These are phyloP conservation scores for Solenopsis fugax DNA, from an alignment of 1,140 invertebrate genomes.

Conservation along the genomic window DNA sequence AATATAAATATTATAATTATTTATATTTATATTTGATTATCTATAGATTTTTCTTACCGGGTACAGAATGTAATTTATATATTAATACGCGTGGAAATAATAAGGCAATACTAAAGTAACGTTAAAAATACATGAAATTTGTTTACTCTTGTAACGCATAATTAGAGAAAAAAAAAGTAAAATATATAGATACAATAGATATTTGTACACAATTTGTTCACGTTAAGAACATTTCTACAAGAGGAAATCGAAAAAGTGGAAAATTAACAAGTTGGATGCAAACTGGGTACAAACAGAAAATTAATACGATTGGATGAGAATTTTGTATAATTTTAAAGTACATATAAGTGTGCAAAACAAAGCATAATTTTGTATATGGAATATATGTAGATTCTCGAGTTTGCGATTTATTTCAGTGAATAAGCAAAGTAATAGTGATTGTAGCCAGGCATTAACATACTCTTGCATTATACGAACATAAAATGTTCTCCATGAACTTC, in stretches of 20 bases:
- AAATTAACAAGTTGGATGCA: constrained; percentile 64
- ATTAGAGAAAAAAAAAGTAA: constrained; percentile 53
- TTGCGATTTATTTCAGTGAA: constrained; percentile 29
- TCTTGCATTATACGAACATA: constrained; percentile 54
- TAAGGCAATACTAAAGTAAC: constrained; percentile 26
- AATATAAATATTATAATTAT: too few species aligned
- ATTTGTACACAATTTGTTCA: constrained; percentile 63
- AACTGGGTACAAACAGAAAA: constrained; percentile 64
- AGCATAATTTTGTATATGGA: constrained; percentile 68
- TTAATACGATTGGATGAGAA: constrained; percentile 57
- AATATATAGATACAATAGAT: constrained; percentile 39
- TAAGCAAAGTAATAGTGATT: constrained; percentile 50
- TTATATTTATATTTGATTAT: too few species aligned
- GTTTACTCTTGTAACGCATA: constrained; percentile 61
- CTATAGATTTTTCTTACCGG: too few species aligned
- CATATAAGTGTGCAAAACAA: constrained; percentile 54
- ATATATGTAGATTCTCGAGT: constrained; percentile 42
- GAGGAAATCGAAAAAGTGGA: neutral
- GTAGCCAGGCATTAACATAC: constrained; percentile 62
- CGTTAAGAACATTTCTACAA: constrained; percentile 34
- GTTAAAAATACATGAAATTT: constrained; percentile 44
- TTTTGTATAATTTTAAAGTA: constrained; percentile 72
- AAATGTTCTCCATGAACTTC: constrained; percentile 46
- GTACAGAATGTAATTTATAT: constrained; percentile 9
- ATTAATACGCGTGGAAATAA: constrained; percentile 13